These are phyloP conservation scores for Suncus etruscus DNA, from an alignment of 2,113 vertebrate genomes.

Conservation along the genomic window DNA sequence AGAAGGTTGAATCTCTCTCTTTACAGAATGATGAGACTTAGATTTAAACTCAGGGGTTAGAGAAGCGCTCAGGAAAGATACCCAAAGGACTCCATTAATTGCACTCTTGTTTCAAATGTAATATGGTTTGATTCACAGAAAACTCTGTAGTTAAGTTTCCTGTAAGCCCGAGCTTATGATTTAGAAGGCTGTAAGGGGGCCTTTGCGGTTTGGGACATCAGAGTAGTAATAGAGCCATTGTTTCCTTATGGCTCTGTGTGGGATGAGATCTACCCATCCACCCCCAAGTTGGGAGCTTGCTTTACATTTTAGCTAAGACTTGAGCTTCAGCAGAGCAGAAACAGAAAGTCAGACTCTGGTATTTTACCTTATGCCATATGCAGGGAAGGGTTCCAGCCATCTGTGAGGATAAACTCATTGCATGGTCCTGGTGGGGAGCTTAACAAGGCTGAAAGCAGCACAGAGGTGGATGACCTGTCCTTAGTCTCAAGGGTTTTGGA, in stretches of 20 bases:
- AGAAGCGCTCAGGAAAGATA: background rate
- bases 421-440: accelerated
- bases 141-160: conserved; percentile 52
- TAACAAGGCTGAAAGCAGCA: background rate
- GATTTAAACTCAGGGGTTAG: conserved; percentile 65
- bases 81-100: conserved; percentile 61
- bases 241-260: background rate
- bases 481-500: no score
- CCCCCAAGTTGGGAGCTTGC: conserved; percentile 1
- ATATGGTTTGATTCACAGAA: conserved; percentile 65
- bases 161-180: conserved; percentile 36
- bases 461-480: background rate
- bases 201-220: conserved; percentile 54
- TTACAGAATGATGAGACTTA: conserved; percentile 61
- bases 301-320: background rate
- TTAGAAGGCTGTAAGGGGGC: background rate
- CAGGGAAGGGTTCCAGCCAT: no score
- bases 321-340: background rate
- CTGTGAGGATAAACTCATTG: accelerated
- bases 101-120: conserved; percentile 64
- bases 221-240: background rate
- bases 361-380: no score
- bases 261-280: background rate
- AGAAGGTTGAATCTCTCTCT: conserved; percentile 64
- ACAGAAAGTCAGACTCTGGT: background rate